Conservation (phyloP, 1,140 invertebrate species). For the Heliothis virescens region DNA sequence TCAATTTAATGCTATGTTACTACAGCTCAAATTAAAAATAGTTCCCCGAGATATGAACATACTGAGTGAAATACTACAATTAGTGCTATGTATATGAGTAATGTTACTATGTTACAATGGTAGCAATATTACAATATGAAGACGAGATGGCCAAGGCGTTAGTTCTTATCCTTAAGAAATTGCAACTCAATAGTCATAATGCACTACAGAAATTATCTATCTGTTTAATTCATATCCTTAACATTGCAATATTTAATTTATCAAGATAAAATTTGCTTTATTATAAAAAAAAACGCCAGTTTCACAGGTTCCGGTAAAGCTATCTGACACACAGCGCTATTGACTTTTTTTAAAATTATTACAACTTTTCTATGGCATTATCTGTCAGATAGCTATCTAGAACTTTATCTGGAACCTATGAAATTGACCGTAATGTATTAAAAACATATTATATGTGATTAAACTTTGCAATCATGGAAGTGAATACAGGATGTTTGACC, state of each 20-base stretch:
- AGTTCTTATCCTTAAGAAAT: background rate
- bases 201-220: background rate
- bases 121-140: constrained; percentile 1
- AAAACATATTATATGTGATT: background rate
- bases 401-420: too few species aligned
- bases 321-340: too few species aligned
- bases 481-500: background rate
- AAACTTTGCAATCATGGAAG: background rate
- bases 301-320: too few species aligned
- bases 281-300: too few species aligned
- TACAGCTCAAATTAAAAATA: background rate
- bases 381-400: too few species aligned
- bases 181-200: background rate
- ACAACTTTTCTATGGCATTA: too few species aligned
- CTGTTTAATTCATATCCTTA: background rate
- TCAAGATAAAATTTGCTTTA: too few species aligned
- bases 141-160: background rate
- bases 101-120: constrained; percentile 7
- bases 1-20: background rate
- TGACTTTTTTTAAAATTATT: too few species aligned
- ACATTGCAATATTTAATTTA: background rate
- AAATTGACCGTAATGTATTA: background rate
- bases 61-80: background rate
- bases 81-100: background rate
- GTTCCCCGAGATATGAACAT: background rate